Evolutionary conservation across 37 sponge, comb jelly and placozoan species (phyloP), one percentile per base, ranked within the genome.

Genomic region (Geodia barretti): DNA sequence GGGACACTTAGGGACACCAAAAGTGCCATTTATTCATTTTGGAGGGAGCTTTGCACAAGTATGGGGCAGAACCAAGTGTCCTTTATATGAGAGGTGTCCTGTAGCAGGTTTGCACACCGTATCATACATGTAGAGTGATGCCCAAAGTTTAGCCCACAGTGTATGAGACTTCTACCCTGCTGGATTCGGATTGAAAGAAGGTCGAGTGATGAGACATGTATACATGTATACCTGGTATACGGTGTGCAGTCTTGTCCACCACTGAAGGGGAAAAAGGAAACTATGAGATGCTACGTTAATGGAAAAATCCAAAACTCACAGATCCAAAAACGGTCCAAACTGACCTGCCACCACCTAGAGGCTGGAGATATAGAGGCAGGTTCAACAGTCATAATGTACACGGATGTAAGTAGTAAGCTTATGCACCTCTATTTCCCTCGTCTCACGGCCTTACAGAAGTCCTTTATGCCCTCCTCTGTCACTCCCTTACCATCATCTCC

Each of bases 321-420:
- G 43, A 72, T 1, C 2, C 14, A 24, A 39, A 42, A 11, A 38
- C 11, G 3, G n/a, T 3, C 32, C 21, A 24, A 11, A 72, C 1
- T 28, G 73, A 72, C 1, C 40, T 62, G 9, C 35, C 64, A 24
- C 77, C 77, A 77, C 77, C 77, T 31, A 35, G 40, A 77, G 77
- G 63, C 77, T 77, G 30, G 29, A 9, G 32, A 5, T 30, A 59
- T 28, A 47, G 32, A 59, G 32, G 59, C 23, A 42, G 5, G 24
- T 73, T 24, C 25, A 8, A 41, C 70, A 70, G 21, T 70, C 5
- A 70, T 23, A 64, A 30, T 4, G n/a, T 19, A 70, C 20, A 31
- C 37, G 35, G 20, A 23, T 4, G 36, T 70, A 20, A 3, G 20
- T 3, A 7, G 25, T 25, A 21, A 3, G 35, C 11, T 29, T 4